Evolutionary conservation across 2,888 invertebrate genomes (phyloP), one percentile per base, ranked within the genome.

Genomic region (Drosophila melanosoma): DNA sequence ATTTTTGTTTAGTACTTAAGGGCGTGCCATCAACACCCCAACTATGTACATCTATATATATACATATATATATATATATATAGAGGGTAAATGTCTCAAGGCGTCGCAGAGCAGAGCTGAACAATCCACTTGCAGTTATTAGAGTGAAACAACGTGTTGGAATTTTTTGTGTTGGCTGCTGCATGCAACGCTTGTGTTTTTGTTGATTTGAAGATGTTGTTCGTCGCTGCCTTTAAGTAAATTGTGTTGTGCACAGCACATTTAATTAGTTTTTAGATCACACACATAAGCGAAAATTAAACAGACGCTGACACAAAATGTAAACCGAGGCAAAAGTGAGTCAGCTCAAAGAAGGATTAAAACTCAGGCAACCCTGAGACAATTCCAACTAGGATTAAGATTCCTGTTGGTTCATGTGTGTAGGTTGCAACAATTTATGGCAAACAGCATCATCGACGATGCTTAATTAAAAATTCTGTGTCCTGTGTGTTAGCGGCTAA

Each of bases 201-300:
- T 54, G 61, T 48, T 54, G 61, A 56, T 58, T 62, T 68, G 52
- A 64, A 64, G 59, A 53, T 59, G 63, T 54, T 58, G 42, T 45
- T 45, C 45, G 8, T n/a, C 26, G 32, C 54, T 20, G 52, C 49
- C 26, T 54, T 61, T 67, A 71, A 84, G 69, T 74, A 58, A 67
- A 72, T 62, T 81, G 74, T 79, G 68, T 62, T 79, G 76, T 81
- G 69, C 62, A 70, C 65, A 81, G 66, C 76, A 71, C 74, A 75
- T 76, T 87, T 82, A 85, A 87, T 87, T 82, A 76, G 79, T 71
- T 80, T 81, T 69, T 54, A 29, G 23, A 45, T 36, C 42, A 52
- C 15, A 26, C 26, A 15, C 45, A 15, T 1, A 15, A 12, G 38
- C 38, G 17, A 20, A 57, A 32, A 8, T 3, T 3, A 53, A 53